These are phyloP conservation scores for Sipunculus nudus DNA, from an alignment of 2,888 invertebrate species.

Conservation along the genomic window DNA sequence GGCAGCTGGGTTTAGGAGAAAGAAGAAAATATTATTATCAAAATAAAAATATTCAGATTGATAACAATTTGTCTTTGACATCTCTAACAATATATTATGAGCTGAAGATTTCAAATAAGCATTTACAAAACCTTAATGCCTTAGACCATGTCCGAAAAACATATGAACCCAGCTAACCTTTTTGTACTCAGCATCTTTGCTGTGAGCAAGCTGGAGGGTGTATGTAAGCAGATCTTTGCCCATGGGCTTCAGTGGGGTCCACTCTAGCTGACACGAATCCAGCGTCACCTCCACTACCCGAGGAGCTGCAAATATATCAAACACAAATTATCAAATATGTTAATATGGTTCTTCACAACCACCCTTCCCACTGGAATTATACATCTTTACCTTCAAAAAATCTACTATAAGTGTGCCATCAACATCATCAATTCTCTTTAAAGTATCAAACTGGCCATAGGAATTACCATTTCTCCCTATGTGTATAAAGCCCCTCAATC, in stretches of 20 bases:
- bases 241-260: conserved; percentile 73
- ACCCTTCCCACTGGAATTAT: background rate
- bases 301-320: conserved; percentile 69
- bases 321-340: conserved; percentile 8
- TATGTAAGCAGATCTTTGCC: conserved; percentile 77
- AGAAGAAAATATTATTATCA: too few relatives aligned
- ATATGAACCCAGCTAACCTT: conserved; percentile 70
- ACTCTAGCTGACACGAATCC: conserved; percentile 74
- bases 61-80: too few relatives aligned
- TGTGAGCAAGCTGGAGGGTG: conserved; percentile 74
- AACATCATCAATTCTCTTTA: too few relatives aligned
- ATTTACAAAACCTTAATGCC: background rate
- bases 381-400: too few relatives aligned
- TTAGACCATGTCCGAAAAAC: background rate
- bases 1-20: too few relatives aligned
- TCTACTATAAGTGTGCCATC: too few relatives aligned
- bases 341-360: background rate
- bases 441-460: too few relatives aligned
- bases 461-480: too few relatives aligned
- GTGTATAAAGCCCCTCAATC: too few relatives aligned
- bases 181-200: conserved; percentile 73
- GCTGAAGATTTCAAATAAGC: too few relatives aligned
- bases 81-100: too few relatives aligned
- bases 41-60: too few relatives aligned
- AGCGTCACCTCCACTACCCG: conserved; percentile 71